A percentile compares a stretch with the other conserved stretches of the same genome.
phyloP scores from a whole-genome alignment of 2,113 vertebrate species.

The Ptychochromis oligacanthus region DNA sequence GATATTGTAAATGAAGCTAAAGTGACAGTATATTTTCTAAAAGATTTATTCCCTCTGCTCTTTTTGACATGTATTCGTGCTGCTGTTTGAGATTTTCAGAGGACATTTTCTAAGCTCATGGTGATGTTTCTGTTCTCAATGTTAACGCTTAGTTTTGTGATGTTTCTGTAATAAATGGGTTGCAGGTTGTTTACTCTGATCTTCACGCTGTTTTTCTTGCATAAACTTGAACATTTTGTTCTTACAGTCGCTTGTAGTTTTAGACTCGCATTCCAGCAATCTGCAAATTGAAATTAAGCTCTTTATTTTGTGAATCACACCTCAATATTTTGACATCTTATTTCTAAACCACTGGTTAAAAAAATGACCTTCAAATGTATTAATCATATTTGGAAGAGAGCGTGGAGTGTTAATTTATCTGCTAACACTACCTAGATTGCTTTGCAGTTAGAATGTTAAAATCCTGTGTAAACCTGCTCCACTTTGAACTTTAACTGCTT shows the following conservation, averaged over 20 bases:
- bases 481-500: not conserved
- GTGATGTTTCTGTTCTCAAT: not conserved
- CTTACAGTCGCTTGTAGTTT: no score
- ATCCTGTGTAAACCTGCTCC: not conserved
- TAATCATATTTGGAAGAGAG: no score
- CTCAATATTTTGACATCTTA: rapidly evolving
- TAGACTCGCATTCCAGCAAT: no score
- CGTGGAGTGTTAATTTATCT: rapidly evolving
- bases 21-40: not conserved
- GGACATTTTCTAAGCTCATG: not conserved
- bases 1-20: not conserved
- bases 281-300: not conserved
- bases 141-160: not conserved
- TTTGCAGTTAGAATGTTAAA: no score
- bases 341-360: not conserved
- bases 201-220: not conserved
- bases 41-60: not conserved
- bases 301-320: not conserved
- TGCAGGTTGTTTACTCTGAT: not conserved
- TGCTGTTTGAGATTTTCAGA: not conserved
- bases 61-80: not conserved
- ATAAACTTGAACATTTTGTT: no score
- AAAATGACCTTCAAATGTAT: not conserved
- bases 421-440: no score
- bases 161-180: slow-evolving; percentile 1